Evolutionary conservation across 1,140 invertebrate genomes (phyloP), one percentile per base, ranked within the genome.

Genomic region (Drosophila nikananu): DNA sequence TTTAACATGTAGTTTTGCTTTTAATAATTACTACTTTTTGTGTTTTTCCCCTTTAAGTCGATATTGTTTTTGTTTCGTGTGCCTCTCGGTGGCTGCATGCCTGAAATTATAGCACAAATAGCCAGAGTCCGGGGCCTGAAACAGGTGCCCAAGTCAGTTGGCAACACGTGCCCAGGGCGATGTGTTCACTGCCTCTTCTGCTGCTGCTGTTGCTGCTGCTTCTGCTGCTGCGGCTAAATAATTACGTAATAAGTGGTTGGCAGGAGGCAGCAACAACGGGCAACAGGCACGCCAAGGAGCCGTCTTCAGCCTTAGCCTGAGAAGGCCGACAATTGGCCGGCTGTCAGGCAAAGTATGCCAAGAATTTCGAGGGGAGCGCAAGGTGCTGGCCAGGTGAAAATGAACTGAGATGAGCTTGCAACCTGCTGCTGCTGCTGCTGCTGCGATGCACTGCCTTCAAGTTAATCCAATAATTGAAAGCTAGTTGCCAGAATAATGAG

Each of bases 181-280:
- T 90, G 78, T 57, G 62, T 63, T 51, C 19, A 23, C 37, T 49
- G 60, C 42, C 54, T 21, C 60, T 37, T 37, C 32, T 39, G 44
- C 30, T 57, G 35, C 58, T 60, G 15, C 41, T 35, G 15, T 66
- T 82, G 71, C 76, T 57, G 27, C 19, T 12, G 41, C 32, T 62
- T 0, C 27, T 52, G 49, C 52, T 39, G 48, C 23, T 79, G 74
- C 75, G 79, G 78, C 79, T 86, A 89, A 89, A 91, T 90, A 90
- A 90, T 90, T 90, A 90, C 86, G 86, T 90, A 90, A 90, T 90
- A 90, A 90, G 86, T 90, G 86, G 86, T 90, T 90, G 81, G 81
- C 86, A 89, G 84, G 67, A 78, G 72, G 71, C 66, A 73, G 48
- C 67, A 57, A 23, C 48, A 54, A 59, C 23, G 37, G 39, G 23